A percentile compares a stretch with the other conserved stretches of the same genome.
Evolutionary conservation across 2,888 invertebrate species (phyloP).

Genomic region (Sminthurides aquaticus): DNA sequence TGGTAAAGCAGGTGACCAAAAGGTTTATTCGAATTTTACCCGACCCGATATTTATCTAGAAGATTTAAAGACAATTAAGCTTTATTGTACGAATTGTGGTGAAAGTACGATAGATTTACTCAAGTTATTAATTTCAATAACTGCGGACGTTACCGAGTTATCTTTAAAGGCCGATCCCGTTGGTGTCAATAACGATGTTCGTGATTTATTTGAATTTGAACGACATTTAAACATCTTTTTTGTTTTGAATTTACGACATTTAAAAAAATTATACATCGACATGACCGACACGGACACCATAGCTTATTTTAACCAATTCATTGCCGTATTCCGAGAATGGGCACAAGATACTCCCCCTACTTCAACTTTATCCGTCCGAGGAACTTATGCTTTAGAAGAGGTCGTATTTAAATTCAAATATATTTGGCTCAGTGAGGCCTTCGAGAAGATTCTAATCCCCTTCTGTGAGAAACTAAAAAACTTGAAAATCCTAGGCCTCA

Average conservation of each 20-base stretch:
- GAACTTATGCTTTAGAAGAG: constrained; percentile 4
- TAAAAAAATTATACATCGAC: constrained; percentile 14
- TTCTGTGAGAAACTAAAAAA: constrained; percentile 11
- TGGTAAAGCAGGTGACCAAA: background rate
- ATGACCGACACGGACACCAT: constrained; percentile 18
- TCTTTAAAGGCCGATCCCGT: constrained; percentile 8
- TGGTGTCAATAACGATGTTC: background rate
- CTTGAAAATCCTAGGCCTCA: constrained; percentile 16
- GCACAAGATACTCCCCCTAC: background rate
- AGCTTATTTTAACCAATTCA: constrained; percentile 16
- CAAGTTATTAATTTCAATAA: constrained; percentile 8
- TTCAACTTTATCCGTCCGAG: no score
- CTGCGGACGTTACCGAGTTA: constrained; percentile 3
- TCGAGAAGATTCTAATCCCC: constrained; percentile 22
- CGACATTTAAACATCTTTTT: constrained; percentile 14
- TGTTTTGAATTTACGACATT: background rate
- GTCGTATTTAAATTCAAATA: constrained; percentile 16
- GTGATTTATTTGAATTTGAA: constrained; percentile 15
- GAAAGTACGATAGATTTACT: constrained; percentile 12
- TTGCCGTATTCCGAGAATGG: constrained; percentile 17
- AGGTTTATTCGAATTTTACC: constrained; percentile 7
- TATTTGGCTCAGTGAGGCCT: constrained; percentile 11
- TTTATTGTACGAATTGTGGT: constrained; percentile 7
- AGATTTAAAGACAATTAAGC: constrained; percentile 15
- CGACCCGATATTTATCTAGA: constrained; percentile 11